Evolutionary conservation across 2,888 invertebrate genomes (phyloP).

Genomic region (Tridacna gigas): DNA sequence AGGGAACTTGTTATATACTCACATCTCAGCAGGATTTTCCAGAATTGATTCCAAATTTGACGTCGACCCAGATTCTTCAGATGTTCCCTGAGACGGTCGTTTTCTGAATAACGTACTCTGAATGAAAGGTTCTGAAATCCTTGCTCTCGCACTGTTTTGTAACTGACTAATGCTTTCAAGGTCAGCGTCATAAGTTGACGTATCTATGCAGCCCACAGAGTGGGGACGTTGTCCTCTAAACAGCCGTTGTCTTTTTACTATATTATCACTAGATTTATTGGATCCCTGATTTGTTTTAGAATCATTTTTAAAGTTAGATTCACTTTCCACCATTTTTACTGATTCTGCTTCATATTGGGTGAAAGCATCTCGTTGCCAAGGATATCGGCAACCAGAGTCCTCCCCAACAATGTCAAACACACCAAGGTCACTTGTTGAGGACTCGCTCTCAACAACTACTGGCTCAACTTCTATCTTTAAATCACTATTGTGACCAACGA

Average conservation of each 20-base stretch:
- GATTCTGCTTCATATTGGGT: slow-evolving; percentile 72
- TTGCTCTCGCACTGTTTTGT: slow-evolving; percentile 1
- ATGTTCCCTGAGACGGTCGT: slow-evolving; percentile 57
- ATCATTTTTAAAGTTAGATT: not conserved
- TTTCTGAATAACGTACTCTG: slow-evolving; percentile 37
- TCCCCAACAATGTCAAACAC: slow-evolving; percentile 79
- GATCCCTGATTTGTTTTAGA: not conserved
- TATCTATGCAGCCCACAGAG: slow-evolving; percentile 66
- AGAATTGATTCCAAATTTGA: slow-evolving; percentile 75
- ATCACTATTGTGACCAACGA: not conserved
- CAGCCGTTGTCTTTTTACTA: slow-evolving; percentile 33
- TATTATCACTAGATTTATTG: not conserved
- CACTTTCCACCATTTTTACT: not conserved
- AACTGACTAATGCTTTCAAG: slow-evolving; percentile 63
- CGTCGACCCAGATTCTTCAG: slow-evolving; percentile 72
- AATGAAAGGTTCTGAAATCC: slow-evolving; percentile 60
- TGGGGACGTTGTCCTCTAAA: slow-evolving; percentile 53
- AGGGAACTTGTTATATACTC: not conserved
- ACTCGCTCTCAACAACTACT: not conserved
- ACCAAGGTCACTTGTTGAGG: slow-evolving; percentile 22
- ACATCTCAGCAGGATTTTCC: slow-evolving; percentile 66
- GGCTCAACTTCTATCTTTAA: not conserved
- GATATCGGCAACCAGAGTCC: slow-evolving; percentile 76
- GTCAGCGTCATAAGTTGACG: slow-evolving; percentile 59
- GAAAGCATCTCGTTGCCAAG: slow-evolving; percentile 81